Evolutionary conservation across 2,113 vertebrate genomes (phyloP), one percentile per base, ranked within the genome.

Genomic region (Nesogale talazaci): DNA sequence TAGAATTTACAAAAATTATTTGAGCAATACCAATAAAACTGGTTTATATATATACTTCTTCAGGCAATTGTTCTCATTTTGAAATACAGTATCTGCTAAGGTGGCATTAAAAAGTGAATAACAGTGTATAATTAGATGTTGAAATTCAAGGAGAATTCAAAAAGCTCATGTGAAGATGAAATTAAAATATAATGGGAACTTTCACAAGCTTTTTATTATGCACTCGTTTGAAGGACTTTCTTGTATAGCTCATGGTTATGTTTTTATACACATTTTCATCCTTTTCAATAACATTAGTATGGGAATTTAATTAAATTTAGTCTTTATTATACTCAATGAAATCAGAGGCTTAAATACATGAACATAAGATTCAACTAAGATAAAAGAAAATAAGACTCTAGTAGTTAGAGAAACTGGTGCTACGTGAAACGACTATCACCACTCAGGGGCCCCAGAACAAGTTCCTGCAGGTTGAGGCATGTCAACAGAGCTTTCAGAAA

Each of bases 331-430:
- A 70, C 16, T 83, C 31, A 70, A 17, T 34, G 83, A 81, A 91
- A 85, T 75, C 85, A 86, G 12, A 83, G 93, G 25, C 52, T 90
- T 90, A 92, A 94, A 83, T 90, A 84, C 31, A 22, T 83, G 34
- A 85, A 63, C 15, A 36, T 57, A 88, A 20, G 9, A 88, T 78
- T 92, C 61, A 56, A 70, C 5, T 40, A 82, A 56, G 52, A 92
- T 69, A 91, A 72, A 84, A 79, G 83, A 80, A 52, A 93, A 74
- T 52, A 86, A 77, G 29, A 4, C 75, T 78, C 14, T 1, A 57
- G n/a, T 69, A 91, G 23, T 65, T 89, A 80, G 1, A 88, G 82
- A 46, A 94, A 61, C 70, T 90, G 79, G 63, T 85, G 46, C 78
- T 83, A 52, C 22, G 69, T 57, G 69, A 90, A 83, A 63, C 17